phyloP scores from a whole-genome alignment of 1,140 invertebrate genomes.

The Drosophila jambulina region DNA sequence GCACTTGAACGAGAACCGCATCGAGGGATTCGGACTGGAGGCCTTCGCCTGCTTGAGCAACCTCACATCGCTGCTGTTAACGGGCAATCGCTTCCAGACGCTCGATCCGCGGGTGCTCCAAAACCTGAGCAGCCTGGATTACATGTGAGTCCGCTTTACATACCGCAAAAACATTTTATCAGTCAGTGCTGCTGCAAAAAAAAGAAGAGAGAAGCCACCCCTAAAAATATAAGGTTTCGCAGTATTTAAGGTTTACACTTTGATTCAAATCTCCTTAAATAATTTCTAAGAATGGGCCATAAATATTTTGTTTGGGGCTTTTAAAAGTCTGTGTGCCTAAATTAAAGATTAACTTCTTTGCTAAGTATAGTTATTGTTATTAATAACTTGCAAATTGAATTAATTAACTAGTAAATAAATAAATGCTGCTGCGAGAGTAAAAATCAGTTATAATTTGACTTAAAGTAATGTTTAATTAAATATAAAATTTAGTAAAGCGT shows the following conservation, averaged over 20 bases:
- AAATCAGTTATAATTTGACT: too few species aligned
- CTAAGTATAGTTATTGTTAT: too few species aligned
- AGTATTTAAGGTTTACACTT: too few species aligned
- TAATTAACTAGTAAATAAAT: neutral
- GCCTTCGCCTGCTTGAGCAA: constrained; percentile 78
- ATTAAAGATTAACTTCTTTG: neutral
- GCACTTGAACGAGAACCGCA: constrained; percentile 73
- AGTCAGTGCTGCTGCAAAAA: neutral
- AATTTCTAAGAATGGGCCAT: accelerated
- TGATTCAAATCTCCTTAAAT: too few species aligned
- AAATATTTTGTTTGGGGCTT: neutral
- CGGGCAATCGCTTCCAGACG: constrained; percentile 85
- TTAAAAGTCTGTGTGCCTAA: neutral
- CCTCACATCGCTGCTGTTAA: constrained; percentile 73
- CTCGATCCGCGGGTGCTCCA: constrained; percentile 84
- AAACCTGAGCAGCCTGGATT: constrained; percentile 84
- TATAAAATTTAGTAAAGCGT: neutral
- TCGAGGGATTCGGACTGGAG: constrained; percentile 83
- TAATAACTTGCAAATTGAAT: neutral
- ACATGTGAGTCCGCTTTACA: constrained; percentile 85
- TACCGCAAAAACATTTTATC: neutral
- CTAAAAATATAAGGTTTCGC: neutral
- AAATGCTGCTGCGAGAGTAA: too few species aligned
- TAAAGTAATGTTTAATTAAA: neutral
- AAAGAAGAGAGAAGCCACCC: accelerated